Percentiles rank a stretch among this genome's conserved stretches.
These are phyloP conservation scores for Anguilla anguilla DNA, from an alignment of 2,797 vertebrate species.

Conservation along the genomic window DNA sequence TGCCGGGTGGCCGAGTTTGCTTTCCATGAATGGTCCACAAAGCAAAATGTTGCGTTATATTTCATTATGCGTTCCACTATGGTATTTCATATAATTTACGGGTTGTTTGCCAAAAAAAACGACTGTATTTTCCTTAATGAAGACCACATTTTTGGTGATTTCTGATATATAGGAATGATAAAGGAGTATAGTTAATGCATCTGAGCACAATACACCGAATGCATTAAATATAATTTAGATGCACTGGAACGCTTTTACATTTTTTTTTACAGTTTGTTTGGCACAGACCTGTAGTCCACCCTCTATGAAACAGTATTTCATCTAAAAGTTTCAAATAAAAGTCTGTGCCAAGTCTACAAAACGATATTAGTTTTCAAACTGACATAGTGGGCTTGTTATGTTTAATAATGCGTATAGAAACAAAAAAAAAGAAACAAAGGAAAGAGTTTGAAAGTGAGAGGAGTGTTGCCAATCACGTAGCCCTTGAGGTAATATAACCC, in stretches of 20 bases:
- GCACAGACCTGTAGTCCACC: not conserved
- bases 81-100: not conserved
- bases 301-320: not conserved
- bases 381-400: not conserved
- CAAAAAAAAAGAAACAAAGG: not conserved
- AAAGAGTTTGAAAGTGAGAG: not conserved
- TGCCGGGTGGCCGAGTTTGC: not conserved
- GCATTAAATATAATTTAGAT: not conserved
- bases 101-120: not conserved
- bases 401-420: not conserved
- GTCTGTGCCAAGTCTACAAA: not conserved
- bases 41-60: not conserved
- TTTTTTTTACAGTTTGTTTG: not conserved
- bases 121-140: not conserved
- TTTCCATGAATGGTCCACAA: not conserved
- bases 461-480: not conserved
- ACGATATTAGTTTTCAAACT: not conserved
- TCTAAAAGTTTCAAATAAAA: not conserved
- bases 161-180: not conserved
- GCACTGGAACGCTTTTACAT: not conserved
- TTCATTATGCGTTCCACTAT: not conserved
- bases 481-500: not conserved
- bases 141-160: not conserved
- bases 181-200: not conserved
- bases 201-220: not conserved